Base-by-base conservation (phyloP, 2,888 invertebrate genomes). In the Melanophora roralis region DNA sequence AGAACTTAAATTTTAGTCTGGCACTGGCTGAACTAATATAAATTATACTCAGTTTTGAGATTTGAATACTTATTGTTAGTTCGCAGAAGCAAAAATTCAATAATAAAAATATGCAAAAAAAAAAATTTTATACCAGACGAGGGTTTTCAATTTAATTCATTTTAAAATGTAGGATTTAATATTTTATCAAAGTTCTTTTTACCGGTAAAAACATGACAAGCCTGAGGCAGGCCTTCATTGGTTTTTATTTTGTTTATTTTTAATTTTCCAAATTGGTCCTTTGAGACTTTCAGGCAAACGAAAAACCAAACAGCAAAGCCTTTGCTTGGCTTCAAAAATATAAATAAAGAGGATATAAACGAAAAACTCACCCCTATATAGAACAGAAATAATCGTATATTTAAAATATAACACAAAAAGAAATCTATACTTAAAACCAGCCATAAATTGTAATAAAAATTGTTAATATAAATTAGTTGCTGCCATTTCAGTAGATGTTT, bases 381-480 rank as follows among this genome's bases (percentile, higher is more conserved):
- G 11, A 49, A 7, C 27, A 27, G 9, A 8, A 14, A 16, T 7
- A 45, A 7, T 19, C 23, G 0, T 38, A 55, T n/a, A 49, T 8
- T 2, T 40, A 8, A 64, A 47, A 64, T 67, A n/a, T 49, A 55
- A 62, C 49, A 27, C 34, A 51, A 55, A 23, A 49, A 67, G 32
- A 49, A 67, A 65, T 60, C 64, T 74, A 69, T 71, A 27, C 16
- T 32, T 16, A 43, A 62, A 49, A 47, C 21, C 34, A 5, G 34
- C 12, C 62, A 73, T 80, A 76, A 80, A 76, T 80, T 76, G 51
- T 72, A 47, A 75, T 72, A 80, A 60, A 75, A 75, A n/a, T 60
- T 71, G 79, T 80, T 80, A 65, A 75, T 80, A 80, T 80, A 80
- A 80, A 80, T 80, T 80, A 80, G 72, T 80, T 80, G 76, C 71